Evolutionary conservation across 2,888 invertebrate species (phyloP).

Genomic region (Blastobasis adustella): DNA sequence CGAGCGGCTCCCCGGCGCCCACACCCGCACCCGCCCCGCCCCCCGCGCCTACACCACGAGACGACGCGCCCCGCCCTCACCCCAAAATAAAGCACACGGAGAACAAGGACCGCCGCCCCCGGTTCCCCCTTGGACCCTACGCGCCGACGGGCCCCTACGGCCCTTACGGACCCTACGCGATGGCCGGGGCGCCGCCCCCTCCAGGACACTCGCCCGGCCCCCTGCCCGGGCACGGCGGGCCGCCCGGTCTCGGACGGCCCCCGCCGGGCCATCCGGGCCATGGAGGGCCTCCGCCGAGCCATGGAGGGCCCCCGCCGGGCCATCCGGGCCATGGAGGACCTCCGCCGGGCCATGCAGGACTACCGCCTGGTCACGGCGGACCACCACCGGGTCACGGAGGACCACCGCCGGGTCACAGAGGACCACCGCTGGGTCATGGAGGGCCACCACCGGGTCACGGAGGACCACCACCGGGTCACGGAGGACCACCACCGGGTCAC

Average conservation of each 20-base stretch:
- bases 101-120: conserved; percentile 55
- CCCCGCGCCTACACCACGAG: conserved; percentile 30
- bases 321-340: too few relatives aligned
- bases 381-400: not conserved
- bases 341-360: too few relatives aligned
- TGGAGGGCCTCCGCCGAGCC: too few relatives aligned
- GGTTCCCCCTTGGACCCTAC: conserved; percentile 63
- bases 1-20: conserved; percentile 34
- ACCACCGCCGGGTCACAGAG: not conserved
- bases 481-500: too few relatives aligned
- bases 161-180: conserved; percentile 63
- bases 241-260: conserved; percentile 74
- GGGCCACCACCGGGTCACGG: too few relatives aligned
- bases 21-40: conserved; percentile 38
- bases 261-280: conserved; percentile 78
- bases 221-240: conserved; percentile 4
- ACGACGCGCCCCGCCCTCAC: conserved; percentile 43
- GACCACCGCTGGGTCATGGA: too few relatives aligned
- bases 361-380: not conserved
- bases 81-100: conserved; percentile 67
- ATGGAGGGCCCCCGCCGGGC: not conserved
- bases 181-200: conserved; percentile 17
- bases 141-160: conserved; percentile 54
- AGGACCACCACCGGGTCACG: too few relatives aligned
- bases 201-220: conserved; percentile 9